Conservation (phyloP, 1,140 invertebrate species). For the Meloidogyne chitwoodi region DNA sequence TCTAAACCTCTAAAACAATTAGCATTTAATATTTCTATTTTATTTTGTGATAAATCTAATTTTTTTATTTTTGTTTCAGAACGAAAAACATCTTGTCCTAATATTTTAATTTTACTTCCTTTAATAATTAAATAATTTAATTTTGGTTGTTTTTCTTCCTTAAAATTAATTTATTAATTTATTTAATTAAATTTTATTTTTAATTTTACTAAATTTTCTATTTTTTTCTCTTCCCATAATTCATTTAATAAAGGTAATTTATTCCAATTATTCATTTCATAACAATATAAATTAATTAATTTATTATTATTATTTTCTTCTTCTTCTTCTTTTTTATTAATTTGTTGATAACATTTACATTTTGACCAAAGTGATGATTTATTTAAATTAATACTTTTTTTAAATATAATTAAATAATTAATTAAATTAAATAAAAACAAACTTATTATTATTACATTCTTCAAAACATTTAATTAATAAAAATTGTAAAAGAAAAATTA, state of each 20-base stretch:
- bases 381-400: neutral
- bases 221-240: neutral
- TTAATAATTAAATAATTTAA: constrained; percentile 18
- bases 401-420: too few species aligned
- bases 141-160: neutral
- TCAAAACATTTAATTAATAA: too few species aligned
- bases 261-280: neutral
- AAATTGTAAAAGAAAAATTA: too few species aligned
- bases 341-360: neutral
- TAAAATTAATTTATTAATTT: neutral
- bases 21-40: constrained; percentile 40
- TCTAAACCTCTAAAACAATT: constrained; percentile 46
- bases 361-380: neutral
- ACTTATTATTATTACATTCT: too few species aligned
- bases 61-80: constrained; percentile 30
- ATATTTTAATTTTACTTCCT: constrained; percentile 11
- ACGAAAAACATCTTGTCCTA: constrained; percentile 40
- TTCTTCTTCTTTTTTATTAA: neutral
- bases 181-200: neutral
- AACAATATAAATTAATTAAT: neutral
- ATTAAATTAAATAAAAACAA: too few species aligned
- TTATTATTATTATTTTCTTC: neutral
- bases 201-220: neutral
- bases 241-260: neutral
- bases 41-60: constrained; percentile 32